A percentile compares a stretch with the other conserved stretches of the same genome.
Evolutionary conservation across 2,888 invertebrate species (phyloP).

Genomic region (Platynereis dumerilii): DNA sequence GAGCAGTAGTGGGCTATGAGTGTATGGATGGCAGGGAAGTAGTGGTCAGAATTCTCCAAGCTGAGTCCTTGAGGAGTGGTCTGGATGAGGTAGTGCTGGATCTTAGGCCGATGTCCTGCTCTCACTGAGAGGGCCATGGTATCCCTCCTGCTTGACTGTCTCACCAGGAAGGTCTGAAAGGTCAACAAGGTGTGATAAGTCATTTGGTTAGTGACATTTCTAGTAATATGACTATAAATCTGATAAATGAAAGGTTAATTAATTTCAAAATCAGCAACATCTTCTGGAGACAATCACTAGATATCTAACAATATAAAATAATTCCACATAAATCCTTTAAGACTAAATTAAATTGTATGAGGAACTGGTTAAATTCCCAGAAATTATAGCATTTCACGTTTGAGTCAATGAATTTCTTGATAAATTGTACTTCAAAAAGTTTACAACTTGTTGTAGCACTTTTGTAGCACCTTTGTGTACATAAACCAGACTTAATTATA

Average conservation of each 20-base stretch:
- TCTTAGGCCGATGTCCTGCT: slow-evolving; percentile 83
- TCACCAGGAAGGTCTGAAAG: slow-evolving; percentile 87
- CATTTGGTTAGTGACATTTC: no score
- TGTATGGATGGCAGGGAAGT: slow-evolving; percentile 90
- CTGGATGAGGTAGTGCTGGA: slow-evolving; percentile 95
- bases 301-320: no score
- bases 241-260: neutral
- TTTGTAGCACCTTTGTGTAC: no score
- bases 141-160: slow-evolving; percentile 90
- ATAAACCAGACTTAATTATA: no score
- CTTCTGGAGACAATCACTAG: neutral
- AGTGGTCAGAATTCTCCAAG: slow-evolving; percentile 91
- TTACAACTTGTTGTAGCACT: no score
- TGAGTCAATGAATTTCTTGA: no score
- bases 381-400: no score
- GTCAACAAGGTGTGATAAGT: neutral
- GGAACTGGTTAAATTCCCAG: no score
- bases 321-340: no score
- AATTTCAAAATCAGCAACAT: neutral
- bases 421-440: no score
- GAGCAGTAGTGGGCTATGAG: slow-evolving; percentile 93
- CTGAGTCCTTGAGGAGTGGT: slow-evolving; percentile 77
- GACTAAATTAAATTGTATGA: no score
- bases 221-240: no score
- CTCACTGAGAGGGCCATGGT: slow-evolving; percentile 96